phyloP scores from a whole-genome alignment of 1,140 invertebrate species.

The Leptinotarsa undecemlineata region DNA sequence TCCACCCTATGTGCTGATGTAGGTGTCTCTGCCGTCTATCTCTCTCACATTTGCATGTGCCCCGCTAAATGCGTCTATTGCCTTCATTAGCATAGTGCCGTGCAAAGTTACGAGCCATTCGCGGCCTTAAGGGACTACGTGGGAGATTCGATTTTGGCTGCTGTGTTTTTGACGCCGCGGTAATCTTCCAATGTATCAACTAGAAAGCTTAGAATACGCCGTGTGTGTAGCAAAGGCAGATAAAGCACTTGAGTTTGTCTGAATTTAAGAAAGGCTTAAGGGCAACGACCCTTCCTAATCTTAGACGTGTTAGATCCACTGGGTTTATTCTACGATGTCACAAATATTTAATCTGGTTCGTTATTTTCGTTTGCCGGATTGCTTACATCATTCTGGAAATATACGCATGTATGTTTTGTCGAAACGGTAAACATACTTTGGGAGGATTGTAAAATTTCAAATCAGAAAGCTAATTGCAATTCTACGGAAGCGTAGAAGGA shows the following conservation, averaged over 20 bases:
- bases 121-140: too few relatives aligned
- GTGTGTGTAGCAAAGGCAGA: neutral
- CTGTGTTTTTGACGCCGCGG: neutral
- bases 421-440: neutral
- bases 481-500: too few relatives aligned
- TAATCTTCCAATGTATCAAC: neutral
- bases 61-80: neutral
- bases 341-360: constrained; percentile 20
- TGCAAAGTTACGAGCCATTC: neutral
- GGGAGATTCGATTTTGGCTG: neutral
- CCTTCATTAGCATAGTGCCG: neutral
- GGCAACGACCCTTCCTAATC: constrained; percentile 44
- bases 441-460: neutral
- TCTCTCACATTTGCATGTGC: constrained; percentile 13
- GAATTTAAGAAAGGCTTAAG: constrained; percentile 27
- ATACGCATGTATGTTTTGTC: constrained; percentile 5
- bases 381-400: constrained; percentile 14
- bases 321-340: constrained; percentile 21
- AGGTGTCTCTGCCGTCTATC: constrained; percentile 14
- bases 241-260: constrained; percentile 2
- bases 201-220: neutral
- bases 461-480: too few relatives aligned
- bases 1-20: constrained; percentile 19
- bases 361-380: constrained; percentile 15
- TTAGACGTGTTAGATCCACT: constrained; percentile 36